phyloP scores from a whole-genome alignment of 1,140 invertebrate genomes.

The Daktulosphaira vitifoliae region DNA sequence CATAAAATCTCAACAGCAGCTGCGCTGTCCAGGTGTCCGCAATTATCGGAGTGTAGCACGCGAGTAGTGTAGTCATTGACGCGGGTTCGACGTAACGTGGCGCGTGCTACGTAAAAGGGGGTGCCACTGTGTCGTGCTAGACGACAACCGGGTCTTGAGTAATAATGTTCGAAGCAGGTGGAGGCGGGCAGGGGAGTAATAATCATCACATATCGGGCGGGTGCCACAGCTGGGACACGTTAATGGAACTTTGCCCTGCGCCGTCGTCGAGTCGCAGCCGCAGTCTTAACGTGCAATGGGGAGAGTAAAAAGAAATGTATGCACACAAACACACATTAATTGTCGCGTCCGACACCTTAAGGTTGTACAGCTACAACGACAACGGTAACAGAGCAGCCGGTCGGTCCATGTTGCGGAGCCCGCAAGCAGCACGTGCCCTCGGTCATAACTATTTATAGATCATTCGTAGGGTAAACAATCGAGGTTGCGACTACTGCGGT shows the following conservation, averaged over 20 bases:
- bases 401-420: constrained; percentile 15
- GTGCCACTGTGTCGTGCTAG: not conserved
- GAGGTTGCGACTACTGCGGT: not conserved
- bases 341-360: not conserved
- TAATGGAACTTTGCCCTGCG: constrained; percentile 25
- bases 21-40: constrained; percentile 21
- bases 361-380: not conserved
- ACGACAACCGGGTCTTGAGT: no score
- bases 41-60: constrained; percentile 4
- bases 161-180: no score
- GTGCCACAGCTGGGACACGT: constrained; percentile 20
- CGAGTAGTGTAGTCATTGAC: not conserved
- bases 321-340: not conserved
- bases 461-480: constrained; percentile 25
- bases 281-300: no score
- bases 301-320: no score
- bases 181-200: not conserved
- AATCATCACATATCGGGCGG: constrained; percentile 18
- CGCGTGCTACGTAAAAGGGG: constrained; percentile 1
- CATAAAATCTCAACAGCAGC: constrained; percentile 8
- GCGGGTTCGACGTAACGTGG: not conserved
- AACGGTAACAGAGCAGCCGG: not conserved
- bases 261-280: not conserved
- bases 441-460: constrained; percentile 15
- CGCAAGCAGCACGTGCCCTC: not conserved